Evolutionary conservation across 1,140 invertebrate species (phyloP).

Genomic region (Glossosoma conforme): DNA sequence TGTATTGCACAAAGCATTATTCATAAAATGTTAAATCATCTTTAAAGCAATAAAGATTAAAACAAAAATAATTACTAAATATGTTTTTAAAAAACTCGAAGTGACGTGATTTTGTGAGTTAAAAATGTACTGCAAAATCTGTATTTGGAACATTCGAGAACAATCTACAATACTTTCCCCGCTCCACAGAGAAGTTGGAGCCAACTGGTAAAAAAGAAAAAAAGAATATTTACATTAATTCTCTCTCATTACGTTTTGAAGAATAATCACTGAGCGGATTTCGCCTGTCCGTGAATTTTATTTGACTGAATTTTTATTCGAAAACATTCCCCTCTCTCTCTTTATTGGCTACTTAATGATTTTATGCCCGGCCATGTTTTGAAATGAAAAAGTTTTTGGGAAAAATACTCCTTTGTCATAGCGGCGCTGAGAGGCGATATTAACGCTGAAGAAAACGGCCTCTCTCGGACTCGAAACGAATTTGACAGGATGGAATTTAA

Average conservation of each 20-base stretch:
- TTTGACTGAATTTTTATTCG: constrained; percentile 51
- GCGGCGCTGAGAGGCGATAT: neutral
- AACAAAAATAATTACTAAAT: no score
- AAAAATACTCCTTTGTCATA: neutral
- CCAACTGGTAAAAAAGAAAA: constrained; percentile 43
- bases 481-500: no score
- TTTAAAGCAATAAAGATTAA: no score
- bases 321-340: constrained; percentile 51
- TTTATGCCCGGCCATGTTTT: constrained; percentile 45
- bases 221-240: constrained; percentile 57
- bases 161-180: constrained; percentile 38
- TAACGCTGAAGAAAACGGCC: neutral
- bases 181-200: constrained; percentile 49
- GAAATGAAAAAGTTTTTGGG: constrained; percentile 10
- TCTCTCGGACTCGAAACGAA: no score
- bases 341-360: constrained; percentile 57
- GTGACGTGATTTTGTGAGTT: neutral
- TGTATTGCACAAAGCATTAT: no score
- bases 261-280: constrained; percentile 50
- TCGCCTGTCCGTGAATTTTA: constrained; percentile 33
- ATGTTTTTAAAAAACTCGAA: no score
- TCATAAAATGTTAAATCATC: no score
- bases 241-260: constrained; percentile 54
- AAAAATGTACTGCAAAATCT: constrained; percentile 1
- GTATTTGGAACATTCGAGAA: constrained; percentile 11